Evolutionary conservation across 92 coral and sea anemone genomes (phyloP).

Genomic region (Zoanthus sociatus): DNA sequence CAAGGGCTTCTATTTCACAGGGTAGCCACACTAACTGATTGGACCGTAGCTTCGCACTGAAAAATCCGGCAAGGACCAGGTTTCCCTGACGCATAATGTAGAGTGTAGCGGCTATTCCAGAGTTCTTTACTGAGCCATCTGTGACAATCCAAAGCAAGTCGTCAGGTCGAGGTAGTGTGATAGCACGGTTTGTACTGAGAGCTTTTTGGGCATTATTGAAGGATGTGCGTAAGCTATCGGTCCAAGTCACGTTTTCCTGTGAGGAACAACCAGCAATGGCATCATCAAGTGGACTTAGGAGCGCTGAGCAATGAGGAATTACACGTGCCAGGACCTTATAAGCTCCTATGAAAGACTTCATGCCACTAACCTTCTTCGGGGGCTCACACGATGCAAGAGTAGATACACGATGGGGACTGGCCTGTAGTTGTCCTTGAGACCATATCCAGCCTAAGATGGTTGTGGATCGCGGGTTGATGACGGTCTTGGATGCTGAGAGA

Average conservation of each 20-base stretch:
- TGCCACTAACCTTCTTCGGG: not conserved
- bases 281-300: conserved; percentile 28
- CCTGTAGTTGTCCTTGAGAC: not conserved
- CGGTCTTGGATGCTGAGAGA: conserved; percentile 49
- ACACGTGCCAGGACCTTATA: conserved; percentile 16
- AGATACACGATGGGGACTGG: not conserved
- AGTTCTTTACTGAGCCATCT: not conserved
- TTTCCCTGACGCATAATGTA: conserved; percentile 26
- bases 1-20: no score
- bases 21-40: no score
- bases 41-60: not conserved
- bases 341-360: not conserved
- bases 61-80: conserved; percentile 4
- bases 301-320: conserved; percentile 20
- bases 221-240: not conserved
- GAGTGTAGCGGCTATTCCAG: conserved; percentile 20
- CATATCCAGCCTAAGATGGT: conserved; percentile 14
- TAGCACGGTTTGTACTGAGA: conserved; percentile 17
- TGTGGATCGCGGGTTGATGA: conserved; percentile 27
- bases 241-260: conserved; percentile 33
- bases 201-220: conserved; percentile 17
- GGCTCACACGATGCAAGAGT: no score
- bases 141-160: conserved; percentile 28
- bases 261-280: no score
- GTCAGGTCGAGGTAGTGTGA: conserved; percentile 45